These are phyloP conservation scores for Papilio glaucus DNA, from an alignment of 1,140 invertebrate genomes.

Conservation along the genomic window DNA sequence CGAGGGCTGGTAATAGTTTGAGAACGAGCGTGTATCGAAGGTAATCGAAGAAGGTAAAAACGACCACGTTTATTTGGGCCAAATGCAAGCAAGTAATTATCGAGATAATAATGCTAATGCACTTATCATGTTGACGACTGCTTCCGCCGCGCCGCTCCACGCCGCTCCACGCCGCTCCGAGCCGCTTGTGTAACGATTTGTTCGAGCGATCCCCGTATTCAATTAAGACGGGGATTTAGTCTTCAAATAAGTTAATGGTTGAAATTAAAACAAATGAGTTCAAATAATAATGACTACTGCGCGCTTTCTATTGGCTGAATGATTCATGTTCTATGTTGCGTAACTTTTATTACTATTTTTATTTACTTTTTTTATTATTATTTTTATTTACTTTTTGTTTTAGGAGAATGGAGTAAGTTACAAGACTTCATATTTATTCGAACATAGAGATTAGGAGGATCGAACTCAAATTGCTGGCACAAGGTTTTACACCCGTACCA, in stretches of 20 bases:
- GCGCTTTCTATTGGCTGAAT: not conserved
- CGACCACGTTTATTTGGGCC: conserved; percentile 73
- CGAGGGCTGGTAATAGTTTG: conserved; percentile 46
- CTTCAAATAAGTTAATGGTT: conserved; percentile 12
- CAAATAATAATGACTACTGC: conserved; percentile 11
- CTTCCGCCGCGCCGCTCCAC: conserved; percentile 63
- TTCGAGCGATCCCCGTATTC: conserved; percentile 40
- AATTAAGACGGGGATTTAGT: conserved; percentile 33
- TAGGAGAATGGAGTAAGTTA: no score
- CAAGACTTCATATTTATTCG: no score
- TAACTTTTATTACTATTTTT: no score
- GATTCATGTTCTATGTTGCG: not conserved
- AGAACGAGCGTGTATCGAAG: conserved; percentile 55
- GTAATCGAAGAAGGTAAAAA: conserved; percentile 73
- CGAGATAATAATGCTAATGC: conserved; percentile 83
- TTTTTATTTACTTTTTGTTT: no score
- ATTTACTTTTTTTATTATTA: no score
- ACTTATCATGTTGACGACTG: conserved; percentile 81
- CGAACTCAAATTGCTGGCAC: not conserved
- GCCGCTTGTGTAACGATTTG: conserved; percentile 61
- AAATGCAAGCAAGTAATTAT: conserved; percentile 82
- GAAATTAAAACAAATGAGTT: conserved; percentile 25
- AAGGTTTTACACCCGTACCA: not conserved
- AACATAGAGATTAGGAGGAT: not conserved
- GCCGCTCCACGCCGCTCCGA: conserved; percentile 39